Conservation (phyloP, 2,797 vertebrate genomes). For the Etheostoma nigrum region DNA sequence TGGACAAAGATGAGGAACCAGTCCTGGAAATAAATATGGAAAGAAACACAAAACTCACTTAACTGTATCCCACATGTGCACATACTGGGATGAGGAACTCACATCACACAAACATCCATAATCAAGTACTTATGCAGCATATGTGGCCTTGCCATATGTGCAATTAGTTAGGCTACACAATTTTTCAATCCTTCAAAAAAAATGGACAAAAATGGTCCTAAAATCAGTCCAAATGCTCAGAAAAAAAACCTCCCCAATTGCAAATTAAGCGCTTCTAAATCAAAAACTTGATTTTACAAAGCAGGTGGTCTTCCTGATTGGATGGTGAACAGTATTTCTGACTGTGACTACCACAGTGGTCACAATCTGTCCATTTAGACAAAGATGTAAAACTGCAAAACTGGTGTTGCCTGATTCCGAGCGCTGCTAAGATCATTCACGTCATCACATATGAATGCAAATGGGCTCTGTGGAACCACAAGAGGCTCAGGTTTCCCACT, state of each 20-base stretch:
- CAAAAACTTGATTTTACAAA: conserved; percentile 22
- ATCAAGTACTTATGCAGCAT: conserved; percentile 56
- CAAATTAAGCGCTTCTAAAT: conserved; percentile 9
- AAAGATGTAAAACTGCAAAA: conserved; percentile 32
- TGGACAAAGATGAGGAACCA: conserved; percentile 20
- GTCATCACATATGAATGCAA: conserved; percentile 61
- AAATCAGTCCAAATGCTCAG: conserved; percentile 39
- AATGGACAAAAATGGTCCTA: conserved; percentile 45
- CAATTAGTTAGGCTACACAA: conserved; percentile 63
- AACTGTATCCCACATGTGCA: conserved; percentile 15
- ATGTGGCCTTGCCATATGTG: conserved; percentile 50
- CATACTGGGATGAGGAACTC: conserved; percentile 31
- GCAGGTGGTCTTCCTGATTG: conserved; percentile 6
- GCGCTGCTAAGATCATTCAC: conserved; percentile 49
- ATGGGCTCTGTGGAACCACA: conserved; percentile 48
- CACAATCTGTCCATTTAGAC: conserved; percentile 24
- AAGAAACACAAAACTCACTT: conserved; percentile 9
- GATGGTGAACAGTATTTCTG: not conserved
- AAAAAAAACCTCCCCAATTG: not conserved
- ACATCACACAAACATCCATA: conserved; percentile 51
- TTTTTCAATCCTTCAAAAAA: conserved; percentile 48
- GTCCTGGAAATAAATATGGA: conserved; percentile 32
- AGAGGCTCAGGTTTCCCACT: conserved; percentile 41
- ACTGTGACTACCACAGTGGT: conserved; percentile 7
- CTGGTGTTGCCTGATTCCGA: conserved; percentile 24